phyloP scores from a whole-genome alignment of 2,113 vertebrate genomes.

The Uropsilus gracilis region DNA sequence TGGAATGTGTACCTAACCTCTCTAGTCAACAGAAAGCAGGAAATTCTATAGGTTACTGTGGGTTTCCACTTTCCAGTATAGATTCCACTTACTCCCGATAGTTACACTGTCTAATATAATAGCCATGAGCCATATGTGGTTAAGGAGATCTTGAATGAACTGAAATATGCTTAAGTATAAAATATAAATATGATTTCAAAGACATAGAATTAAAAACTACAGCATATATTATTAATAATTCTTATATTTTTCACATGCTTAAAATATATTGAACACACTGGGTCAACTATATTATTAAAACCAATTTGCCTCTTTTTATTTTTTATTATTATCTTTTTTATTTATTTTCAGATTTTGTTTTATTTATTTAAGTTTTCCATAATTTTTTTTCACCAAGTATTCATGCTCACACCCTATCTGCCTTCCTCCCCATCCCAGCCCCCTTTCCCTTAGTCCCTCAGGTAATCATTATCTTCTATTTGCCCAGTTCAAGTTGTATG shows the following conservation, averaged over 20 bases:
- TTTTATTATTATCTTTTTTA: not conserved
- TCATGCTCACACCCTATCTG: no score
- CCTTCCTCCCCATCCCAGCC: no score
- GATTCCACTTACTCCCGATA: not conserved
- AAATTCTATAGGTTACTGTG: not conserved
- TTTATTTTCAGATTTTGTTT: no score
- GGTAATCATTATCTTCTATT: no score
- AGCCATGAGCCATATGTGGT: not conserved
- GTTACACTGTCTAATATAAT: not conserved
- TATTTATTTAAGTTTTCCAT: no score
- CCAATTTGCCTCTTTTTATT: conserved; percentile 2
- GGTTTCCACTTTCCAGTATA: not conserved
- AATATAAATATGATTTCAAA: not conserved
- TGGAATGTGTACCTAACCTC: not conserved
- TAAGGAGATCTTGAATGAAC: not conserved
- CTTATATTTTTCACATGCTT: not conserved
- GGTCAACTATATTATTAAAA: not conserved
- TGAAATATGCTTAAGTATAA: not conserved
- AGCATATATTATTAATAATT: not conserved
- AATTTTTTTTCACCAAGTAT: no score
- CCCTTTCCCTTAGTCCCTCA: no score
- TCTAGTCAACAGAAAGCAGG: not conserved
- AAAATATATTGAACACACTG: not conserved
- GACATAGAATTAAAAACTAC: not conserved
- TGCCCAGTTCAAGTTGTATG: no score